Percentiles rank a stretch among this genome's conserved stretches.
These are phyloP conservation scores for Ispidina picta DNA, from an alignment of 2,797 vertebrate genomes.

Conservation along the genomic window DNA sequence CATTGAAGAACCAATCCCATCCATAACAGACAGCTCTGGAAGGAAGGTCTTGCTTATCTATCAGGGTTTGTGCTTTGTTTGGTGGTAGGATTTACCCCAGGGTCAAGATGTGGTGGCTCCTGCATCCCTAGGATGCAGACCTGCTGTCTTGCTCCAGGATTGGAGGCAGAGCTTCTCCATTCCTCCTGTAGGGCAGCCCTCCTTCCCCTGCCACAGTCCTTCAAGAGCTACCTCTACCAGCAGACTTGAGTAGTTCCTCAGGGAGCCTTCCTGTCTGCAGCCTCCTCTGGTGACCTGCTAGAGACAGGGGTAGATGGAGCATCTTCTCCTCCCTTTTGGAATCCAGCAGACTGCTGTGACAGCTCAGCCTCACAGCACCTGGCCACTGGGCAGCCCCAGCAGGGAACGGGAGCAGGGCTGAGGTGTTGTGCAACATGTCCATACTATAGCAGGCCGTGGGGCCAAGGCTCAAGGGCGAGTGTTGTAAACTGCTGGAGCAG, in stretches of 20 bases:
- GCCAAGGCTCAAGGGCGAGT: conserved; percentile 56
- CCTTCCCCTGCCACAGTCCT: not conserved
- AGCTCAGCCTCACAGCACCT: not conserved
- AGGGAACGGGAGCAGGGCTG: not conserved
- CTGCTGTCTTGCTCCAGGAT: not conserved
- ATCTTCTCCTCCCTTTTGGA: not conserved
- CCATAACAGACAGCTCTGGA: not conserved
- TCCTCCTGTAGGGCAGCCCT: not conserved
- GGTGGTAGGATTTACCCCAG: not conserved
- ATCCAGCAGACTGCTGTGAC: not conserved
- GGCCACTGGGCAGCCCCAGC: rapidly evolving
- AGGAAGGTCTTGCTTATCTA: not conserved
- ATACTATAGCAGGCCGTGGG: not conserved
- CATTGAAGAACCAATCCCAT: not conserved
- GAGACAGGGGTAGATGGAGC: not conserved
- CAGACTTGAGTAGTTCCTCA: not conserved
- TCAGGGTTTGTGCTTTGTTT: not conserved
- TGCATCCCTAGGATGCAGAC: not conserved
- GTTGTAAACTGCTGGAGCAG: not conserved
- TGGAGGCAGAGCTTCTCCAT: not conserved
- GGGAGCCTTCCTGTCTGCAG: not conserved
- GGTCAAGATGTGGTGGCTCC: not conserved
- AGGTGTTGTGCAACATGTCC: conserved; percentile 23
- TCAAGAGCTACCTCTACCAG: not conserved
- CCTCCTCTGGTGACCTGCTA: not conserved